Evolutionary conservation across 2,113 vertebrate species (phyloP).

Genomic region (Alligator mississippiensis): DNA sequence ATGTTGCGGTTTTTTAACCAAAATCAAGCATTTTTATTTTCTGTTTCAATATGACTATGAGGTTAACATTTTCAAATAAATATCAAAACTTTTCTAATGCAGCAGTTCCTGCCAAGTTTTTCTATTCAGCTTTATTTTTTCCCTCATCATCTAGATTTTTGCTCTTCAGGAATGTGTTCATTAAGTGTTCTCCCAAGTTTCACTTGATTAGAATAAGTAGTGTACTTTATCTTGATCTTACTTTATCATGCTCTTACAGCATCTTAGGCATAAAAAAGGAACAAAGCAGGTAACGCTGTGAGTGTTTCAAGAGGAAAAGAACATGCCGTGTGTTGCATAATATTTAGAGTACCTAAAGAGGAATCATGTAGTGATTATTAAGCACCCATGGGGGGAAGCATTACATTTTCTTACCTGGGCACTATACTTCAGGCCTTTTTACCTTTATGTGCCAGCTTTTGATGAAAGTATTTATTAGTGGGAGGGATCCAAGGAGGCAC

Average conservation of each 20-base stretch:
- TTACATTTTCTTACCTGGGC: neutral
- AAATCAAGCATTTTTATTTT: neutral
- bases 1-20: neutral
- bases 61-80: neutral
- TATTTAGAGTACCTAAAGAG: neutral
- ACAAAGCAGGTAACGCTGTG: neutral
- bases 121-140: neutral
- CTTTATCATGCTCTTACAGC: neutral
- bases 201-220: neutral
- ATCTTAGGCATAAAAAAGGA: neutral
- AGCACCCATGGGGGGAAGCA: neutral
- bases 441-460: neutral
- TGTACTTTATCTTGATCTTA: neutral
- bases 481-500: neutral
- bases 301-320: neutral
- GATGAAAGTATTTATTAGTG: neutral
- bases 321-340: neutral
- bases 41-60: neutral
- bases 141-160: neutral
- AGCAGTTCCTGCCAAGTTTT: neutral
- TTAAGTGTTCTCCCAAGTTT: neutral
- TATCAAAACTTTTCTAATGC: too few species aligned
- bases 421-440: neutral
- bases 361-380: neutral
- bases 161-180: accelerated